A percentile compares a stretch with the other conserved stretches of the same genome.
Evolutionary conservation across 2,888 invertebrate genomes (phyloP).

Genomic region (Antitype chi): DNA sequence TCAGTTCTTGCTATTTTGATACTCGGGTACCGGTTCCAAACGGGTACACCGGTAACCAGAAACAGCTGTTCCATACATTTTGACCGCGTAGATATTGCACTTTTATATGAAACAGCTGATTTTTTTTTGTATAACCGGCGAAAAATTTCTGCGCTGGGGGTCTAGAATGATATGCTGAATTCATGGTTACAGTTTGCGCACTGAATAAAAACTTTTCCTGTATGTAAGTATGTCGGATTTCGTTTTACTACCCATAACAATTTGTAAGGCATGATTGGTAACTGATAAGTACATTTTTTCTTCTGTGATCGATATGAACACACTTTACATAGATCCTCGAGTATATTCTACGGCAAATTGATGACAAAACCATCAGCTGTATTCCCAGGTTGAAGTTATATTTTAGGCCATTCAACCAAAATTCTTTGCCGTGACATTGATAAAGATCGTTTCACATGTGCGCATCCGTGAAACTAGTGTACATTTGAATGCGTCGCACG

Average conservation of each 20-base stretch:
- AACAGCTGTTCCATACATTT: too few relatives aligned
- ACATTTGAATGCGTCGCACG: conserved; percentile 67
- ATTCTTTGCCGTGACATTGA: conserved; percentile 85
- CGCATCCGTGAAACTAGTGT: conserved; percentile 83
- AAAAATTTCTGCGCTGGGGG: too few relatives aligned
- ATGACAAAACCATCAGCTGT: conserved; percentile 1
- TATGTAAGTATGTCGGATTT: conserved; percentile 12
- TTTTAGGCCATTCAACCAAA: conserved; percentile 76
- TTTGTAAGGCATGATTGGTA: conserved; percentile 32
- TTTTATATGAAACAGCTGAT: too few relatives aligned
- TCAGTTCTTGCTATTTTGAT: neutral
- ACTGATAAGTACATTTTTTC: conserved; percentile 20
- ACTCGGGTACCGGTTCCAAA: neutral
- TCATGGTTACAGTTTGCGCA: too few relatives aligned
- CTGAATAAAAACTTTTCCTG: too few relatives aligned
- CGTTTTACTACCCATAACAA: conserved; percentile 23
- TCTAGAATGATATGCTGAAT: too few relatives aligned
- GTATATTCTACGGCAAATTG: neutral
- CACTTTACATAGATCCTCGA: neutral
- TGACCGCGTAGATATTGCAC: too few relatives aligned
- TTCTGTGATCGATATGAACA: neutral
- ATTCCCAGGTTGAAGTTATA: neutral
- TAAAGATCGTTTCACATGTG: conserved; percentile 83
- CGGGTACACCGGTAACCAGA: too few relatives aligned
- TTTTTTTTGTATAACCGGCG: too few relatives aligned